Percentiles rank a stretch among this genome's conserved stretches.
These are phyloP conservation scores for Lepidotrigona ventralis DNA, from an alignment of 1,140 invertebrate genomes.

Conservation along the genomic window DNA sequence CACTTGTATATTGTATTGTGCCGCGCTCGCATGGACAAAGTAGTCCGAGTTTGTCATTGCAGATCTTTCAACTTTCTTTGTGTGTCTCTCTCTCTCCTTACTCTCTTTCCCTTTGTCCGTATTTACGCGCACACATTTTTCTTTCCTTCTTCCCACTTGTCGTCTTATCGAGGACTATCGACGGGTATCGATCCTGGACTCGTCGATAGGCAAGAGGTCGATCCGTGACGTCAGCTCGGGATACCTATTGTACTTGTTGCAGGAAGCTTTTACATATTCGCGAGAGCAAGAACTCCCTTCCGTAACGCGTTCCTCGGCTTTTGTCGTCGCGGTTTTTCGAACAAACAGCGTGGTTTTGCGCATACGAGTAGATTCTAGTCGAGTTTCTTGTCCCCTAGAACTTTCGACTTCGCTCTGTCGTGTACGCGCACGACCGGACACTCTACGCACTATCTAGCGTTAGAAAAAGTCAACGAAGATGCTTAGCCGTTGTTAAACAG, in stretches of 20 bases:
- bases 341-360: background rate
- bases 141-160: background rate
- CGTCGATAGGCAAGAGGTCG: constrained; percentile 61
- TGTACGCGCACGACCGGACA: background rate
- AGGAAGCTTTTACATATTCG: constrained; percentile 48
- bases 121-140: background rate
- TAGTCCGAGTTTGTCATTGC: no score
- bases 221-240: constrained; percentile 65
- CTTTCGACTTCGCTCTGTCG: background rate
- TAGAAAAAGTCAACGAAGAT: background rate
- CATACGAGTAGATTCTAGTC: background rate
- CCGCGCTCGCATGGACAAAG: no score
- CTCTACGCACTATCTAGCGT: background rate
- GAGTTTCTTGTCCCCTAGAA: background rate
- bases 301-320: background rate
- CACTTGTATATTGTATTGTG: no score
- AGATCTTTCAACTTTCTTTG: no score
- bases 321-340: background rate
- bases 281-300: background rate
- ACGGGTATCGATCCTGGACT: constrained; percentile 54
- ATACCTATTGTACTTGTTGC: constrained; percentile 67
- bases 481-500: background rate
- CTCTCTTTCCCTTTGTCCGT: no score
- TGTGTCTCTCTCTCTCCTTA: background rate
- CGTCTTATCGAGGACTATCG: constrained; percentile 54